Percentiles rank a stretch among this genome's conserved stretches.
These are phyloP conservation scores for Carapus acus DNA, from an alignment of 2,797 vertebrate genomes.

Conservation along the genomic window DNA sequence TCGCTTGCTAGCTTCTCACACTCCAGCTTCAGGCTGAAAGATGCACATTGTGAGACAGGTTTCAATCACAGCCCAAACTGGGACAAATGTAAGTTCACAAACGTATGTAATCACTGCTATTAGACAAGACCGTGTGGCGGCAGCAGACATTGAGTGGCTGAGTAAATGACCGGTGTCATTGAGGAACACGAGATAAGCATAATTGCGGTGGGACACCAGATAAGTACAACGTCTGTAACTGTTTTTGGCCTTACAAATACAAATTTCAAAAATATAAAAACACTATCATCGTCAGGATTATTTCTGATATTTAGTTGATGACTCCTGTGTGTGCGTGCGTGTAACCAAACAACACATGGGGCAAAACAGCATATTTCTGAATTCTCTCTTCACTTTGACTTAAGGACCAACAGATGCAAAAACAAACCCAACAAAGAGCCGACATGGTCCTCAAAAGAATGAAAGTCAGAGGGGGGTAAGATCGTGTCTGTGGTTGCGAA, in stretches of 20 bases:
- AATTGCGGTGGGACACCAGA: too few species aligned
- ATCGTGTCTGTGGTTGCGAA: conserved; percentile 10
- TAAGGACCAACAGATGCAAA: conserved; percentile 11
- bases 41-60: conserved; percentile 21
- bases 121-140: too few species aligned
- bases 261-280: too few species aligned
- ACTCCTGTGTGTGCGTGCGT: too few species aligned
- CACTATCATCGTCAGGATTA: too few species aligned
- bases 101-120: too few species aligned
- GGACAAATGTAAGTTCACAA: too few species aligned
- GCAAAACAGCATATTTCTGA: background rate
- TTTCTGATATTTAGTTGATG: too few species aligned
- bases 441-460: conserved; percentile 7
- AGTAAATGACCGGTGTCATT: background rate
- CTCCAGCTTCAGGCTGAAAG: conserved; percentile 90
- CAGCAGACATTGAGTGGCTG: too few species aligned
- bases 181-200: background rate
- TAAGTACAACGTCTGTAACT: too few species aligned
- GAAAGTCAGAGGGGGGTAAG: conserved; percentile 16
- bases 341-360: too few species aligned
- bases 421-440: too few species aligned
- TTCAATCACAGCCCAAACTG: background rate
- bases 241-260: background rate
- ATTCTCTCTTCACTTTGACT: conserved; percentile 6
- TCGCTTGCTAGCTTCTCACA: conserved; percentile 97